Base-by-base conservation (phyloP, 2,113 vertebrate species). In the Scytalopus superciliaris region DNA sequence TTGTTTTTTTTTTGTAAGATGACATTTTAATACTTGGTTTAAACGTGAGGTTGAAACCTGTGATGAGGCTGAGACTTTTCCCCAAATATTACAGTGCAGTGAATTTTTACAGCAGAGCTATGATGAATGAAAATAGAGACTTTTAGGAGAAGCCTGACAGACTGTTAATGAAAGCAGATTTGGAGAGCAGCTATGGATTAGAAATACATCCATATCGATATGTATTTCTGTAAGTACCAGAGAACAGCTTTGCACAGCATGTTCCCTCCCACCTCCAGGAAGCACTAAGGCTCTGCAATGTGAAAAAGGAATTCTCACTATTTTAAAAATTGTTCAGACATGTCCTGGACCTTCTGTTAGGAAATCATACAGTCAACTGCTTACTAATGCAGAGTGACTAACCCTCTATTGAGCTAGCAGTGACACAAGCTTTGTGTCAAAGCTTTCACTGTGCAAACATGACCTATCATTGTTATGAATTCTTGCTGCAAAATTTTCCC, bases 241-340 rank as follows among this genome's bases (percentile, higher is more conserved):
- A 60, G 64, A 84, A 89, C 44, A 92, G 57, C 53, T 89, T 92
- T 87, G 75, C 68, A 50, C 52, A 87, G 52, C 44, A 15, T 90
- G 89, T 90, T 96, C 68, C 50, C 64, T 92, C 75, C 82, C 15
- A 4, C 69, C 79, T 96, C 47, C 60, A 82, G 87, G 80, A 93
- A 93, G 14, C 88, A 37, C 14, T 47, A 72, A 63, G 69, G 69
- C 62, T 95, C 62, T 79, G 55, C 75, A 94, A 60, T 15, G 6
- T 92, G 79, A 39, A 95, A 72, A 92, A 86, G 75, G 88, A 91
- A 87, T 96, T 94, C 30, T 94, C 11, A 37, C 47, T 93, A 86
- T 95, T 96, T 90, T 68, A 88, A 76, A 90, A 90, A 84, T 37
- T 90, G 94, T 96, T 93, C 91, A 94, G 95, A 92, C 97, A 84